Percentiles rank a stretch among this genome's conserved stretches.
Conservation (phyloP, 2,113 vertebrate genomes). For the Equus przewalskii region DNA sequence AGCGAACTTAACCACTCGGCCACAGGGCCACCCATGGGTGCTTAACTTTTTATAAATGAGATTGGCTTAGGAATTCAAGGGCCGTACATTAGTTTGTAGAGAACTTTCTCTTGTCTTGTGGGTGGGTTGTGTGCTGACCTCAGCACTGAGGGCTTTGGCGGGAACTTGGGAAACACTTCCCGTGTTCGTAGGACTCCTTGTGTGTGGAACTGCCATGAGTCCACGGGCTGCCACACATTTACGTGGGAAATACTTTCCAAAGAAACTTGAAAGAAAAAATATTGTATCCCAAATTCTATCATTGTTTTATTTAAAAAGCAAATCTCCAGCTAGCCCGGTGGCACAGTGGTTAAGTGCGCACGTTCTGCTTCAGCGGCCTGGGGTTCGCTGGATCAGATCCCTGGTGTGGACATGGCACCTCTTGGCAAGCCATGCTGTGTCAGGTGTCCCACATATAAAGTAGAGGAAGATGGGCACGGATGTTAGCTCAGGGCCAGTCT, state of each 20-base stretch:
- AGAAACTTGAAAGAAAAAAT: conserved; percentile 43
- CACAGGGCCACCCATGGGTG: conserved; percentile 51
- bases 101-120: conserved; percentile 26
- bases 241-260: background rate
- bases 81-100: background rate
- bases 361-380: no score
- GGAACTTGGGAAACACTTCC: background rate
- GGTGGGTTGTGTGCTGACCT: conserved; percentile 72
- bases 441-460: no score
- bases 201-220: background rate
- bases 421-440: no score
- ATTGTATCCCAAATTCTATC: conserved; percentile 39
- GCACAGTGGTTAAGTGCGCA: no score
- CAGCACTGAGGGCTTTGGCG: background rate
- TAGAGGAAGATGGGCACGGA: no score
- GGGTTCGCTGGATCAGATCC: no score
- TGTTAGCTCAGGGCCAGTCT: no score
- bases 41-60: conserved; percentile 78
- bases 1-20: no score
- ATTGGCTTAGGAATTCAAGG: conserved; percentile 64
- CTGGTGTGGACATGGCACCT: no score
- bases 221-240: background rate
- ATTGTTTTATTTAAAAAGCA: conserved; percentile 15
- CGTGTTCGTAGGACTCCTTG: background rate
- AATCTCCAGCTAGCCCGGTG: background rate